A percentile compares a stretch with the other conserved stretches of the same genome.
Evolutionary conservation across 2,113 vertebrate genomes (phyloP).

Genomic region (Oreocharis arfaki): DNA sequence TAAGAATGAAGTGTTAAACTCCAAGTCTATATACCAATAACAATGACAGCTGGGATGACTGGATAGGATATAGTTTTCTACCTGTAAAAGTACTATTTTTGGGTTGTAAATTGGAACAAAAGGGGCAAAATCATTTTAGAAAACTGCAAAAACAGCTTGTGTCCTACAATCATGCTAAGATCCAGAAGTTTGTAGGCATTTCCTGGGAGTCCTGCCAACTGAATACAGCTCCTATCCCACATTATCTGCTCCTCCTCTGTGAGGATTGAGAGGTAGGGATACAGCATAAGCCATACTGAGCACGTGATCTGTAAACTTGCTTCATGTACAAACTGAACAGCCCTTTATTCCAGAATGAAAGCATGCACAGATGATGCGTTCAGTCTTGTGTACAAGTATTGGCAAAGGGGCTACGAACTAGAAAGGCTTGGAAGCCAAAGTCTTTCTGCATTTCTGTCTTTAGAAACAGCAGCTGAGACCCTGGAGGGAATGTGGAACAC

Average conservation of each 20-base stretch:
- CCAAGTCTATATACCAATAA: not conserved
- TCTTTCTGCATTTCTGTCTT: not conserved
- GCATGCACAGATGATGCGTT: not conserved
- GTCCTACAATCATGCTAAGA: not conserved
- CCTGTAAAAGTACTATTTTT: not conserved
- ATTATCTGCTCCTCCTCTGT: not conserved
- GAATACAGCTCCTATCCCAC: not conserved
- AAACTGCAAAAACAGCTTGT: not conserved
- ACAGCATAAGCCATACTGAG: not conserved
- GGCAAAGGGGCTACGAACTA: not conserved
- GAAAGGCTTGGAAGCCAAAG: not conserved
- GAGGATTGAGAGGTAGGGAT: not conserved
- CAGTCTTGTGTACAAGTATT: not conserved
- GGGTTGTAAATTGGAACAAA: not conserved
- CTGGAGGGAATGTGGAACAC: not conserved
- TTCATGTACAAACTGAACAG: not conserved
- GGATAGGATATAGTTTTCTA: not conserved
- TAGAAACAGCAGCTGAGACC: constrained; percentile 37
- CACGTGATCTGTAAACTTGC: not conserved
- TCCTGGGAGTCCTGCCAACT: constrained; percentile 22
- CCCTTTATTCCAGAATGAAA: not conserved
- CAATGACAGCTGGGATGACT: not conserved
- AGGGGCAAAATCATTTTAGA: not conserved
- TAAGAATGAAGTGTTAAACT: too few species aligned
- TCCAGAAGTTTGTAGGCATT: not conserved